A percentile compares a stretch with the other conserved stretches of the same genome.
phyloP scores from a whole-genome alignment of 2,113 vertebrate genomes.

The Trinectes maculatus region DNA sequence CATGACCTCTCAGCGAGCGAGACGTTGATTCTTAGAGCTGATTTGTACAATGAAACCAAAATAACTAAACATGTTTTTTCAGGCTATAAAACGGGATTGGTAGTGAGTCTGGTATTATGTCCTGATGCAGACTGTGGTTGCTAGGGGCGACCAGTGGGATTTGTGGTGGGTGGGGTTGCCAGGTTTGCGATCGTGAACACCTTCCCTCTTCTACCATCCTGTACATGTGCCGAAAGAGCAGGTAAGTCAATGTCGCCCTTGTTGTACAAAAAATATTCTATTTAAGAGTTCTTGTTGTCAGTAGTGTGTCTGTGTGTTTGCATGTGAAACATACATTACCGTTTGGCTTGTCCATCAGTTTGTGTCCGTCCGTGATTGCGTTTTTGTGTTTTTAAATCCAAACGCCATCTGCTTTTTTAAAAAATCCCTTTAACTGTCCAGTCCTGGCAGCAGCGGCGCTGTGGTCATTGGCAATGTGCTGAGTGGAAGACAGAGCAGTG shows the following conservation, averaged over 20 bases:
- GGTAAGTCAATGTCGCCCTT: slow-evolving; percentile 41
- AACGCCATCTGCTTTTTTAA: slow-evolving; percentile 51
- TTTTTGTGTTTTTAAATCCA: slow-evolving; percentile 49
- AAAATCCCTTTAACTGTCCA: slow-evolving; percentile 24
- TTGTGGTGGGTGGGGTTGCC: slow-evolving; percentile 34
- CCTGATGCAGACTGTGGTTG: slow-evolving; percentile 52
- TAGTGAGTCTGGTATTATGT: slow-evolving; percentile 40
- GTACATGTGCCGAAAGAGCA: slow-evolving; percentile 65
- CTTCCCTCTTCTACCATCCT: slow-evolving; percentile 67
- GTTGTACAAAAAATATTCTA: slow-evolving; percentile 76
- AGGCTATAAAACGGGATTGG: slow-evolving; percentile 3
- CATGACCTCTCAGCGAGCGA: too few species aligned
- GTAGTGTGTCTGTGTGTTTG: slow-evolving; percentile 65
- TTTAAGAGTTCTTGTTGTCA: slow-evolving; percentile 70
- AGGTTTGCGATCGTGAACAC: slow-evolving; percentile 49
- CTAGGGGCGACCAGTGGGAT: slow-evolving; percentile 15
- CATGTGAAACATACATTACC: slow-evolving; percentile 53
- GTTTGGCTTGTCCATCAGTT: slow-evolving; percentile 54
- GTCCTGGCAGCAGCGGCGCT: slow-evolving; percentile 59
- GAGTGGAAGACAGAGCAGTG: slow-evolving; percentile 71
- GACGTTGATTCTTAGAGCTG: too few species aligned
- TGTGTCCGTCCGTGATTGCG: slow-evolving; percentile 52
- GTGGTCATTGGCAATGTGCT: slow-evolving; percentile 73
- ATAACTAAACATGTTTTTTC: slow-evolving; percentile 29
- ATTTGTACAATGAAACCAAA: slow-evolving; percentile 61